Evolutionary conservation across 2,797 vertebrate genomes (phyloP).

Genomic region (Uromys caudimaculatus): DNA sequence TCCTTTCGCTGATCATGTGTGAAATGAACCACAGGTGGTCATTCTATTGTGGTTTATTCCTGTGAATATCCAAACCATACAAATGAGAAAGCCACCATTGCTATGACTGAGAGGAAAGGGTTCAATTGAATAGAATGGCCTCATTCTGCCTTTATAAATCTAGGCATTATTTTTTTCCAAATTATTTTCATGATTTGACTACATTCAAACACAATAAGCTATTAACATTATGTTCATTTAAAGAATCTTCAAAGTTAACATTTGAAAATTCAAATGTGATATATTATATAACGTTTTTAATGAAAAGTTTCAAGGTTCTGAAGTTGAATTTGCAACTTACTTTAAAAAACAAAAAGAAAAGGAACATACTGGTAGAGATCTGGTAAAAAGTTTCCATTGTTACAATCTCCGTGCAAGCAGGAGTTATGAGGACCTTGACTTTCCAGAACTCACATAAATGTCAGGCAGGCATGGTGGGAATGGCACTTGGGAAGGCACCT

Average conservation of each 20-base stretch:
- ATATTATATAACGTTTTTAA: conserved; percentile 1
- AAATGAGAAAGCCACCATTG: background rate
- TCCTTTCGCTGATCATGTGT: background rate
- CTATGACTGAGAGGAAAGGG: background rate
- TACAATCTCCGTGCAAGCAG: background rate
- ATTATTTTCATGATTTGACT: conserved; percentile 41
- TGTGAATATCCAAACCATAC: background rate
- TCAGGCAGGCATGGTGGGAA: background rate
- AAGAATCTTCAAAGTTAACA: background rate
- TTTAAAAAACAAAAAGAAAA: background rate
- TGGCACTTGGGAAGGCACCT: background rate
- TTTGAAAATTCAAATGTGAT: background rate
- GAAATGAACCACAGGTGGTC: conserved; percentile 20
- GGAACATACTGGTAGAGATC: background rate
- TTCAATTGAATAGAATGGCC: background rate
- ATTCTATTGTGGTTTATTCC: background rate
- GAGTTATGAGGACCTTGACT: background rate
- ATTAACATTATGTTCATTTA: background rate
- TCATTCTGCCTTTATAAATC: background rate
- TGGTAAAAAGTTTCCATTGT: background rate
- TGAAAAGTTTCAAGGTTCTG: background rate
- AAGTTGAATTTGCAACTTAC: background rate
- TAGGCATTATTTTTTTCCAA: conserved; percentile 19
- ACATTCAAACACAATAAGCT: background rate
- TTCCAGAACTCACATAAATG: no score